phyloP scores from a whole-genome alignment of 1,140 invertebrate genomes.

The Orussus abietinus region DNA sequence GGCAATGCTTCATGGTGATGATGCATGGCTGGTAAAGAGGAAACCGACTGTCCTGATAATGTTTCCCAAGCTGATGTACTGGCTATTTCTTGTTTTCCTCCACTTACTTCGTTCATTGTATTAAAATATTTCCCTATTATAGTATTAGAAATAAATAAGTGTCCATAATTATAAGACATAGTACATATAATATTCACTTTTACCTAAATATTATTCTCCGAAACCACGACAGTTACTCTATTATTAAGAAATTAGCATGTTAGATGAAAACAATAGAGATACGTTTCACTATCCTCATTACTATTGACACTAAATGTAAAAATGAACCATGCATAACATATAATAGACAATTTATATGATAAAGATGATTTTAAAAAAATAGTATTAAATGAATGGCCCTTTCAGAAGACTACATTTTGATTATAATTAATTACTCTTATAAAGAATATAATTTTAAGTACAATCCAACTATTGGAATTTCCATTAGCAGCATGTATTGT shows the following conservation, averaged over 20 bases:
- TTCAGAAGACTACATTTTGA: background rate
- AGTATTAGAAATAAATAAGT: background rate
- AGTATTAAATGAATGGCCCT: background rate
- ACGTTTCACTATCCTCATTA: background rate
- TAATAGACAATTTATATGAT: background rate
- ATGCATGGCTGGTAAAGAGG: conserved; percentile 35
- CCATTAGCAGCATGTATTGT: background rate
- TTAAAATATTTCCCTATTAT: conserved; percentile 15
- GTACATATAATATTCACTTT: conserved; percentile 7
- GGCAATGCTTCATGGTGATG: conserved; percentile 38
- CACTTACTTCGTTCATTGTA: conserved; percentile 53
- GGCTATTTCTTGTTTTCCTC: conserved; percentile 49
- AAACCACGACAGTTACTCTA: background rate
- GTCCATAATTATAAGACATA: too few relatives aligned
- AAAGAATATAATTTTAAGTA: background rate
- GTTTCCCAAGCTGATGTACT: conserved; percentile 52
- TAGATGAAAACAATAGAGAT: background rate
- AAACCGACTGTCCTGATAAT: conserved; percentile 36
- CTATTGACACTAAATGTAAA: conserved; percentile 6
- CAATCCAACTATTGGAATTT: background rate
- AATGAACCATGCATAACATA: too few relatives aligned
- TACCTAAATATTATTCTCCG: background rate
- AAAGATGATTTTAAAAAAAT: background rate
- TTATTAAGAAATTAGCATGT: background rate
- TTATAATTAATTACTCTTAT: background rate